Conservation (phyloP, 2,113 vertebrate species). For the Hipposideros armiger region DNA sequence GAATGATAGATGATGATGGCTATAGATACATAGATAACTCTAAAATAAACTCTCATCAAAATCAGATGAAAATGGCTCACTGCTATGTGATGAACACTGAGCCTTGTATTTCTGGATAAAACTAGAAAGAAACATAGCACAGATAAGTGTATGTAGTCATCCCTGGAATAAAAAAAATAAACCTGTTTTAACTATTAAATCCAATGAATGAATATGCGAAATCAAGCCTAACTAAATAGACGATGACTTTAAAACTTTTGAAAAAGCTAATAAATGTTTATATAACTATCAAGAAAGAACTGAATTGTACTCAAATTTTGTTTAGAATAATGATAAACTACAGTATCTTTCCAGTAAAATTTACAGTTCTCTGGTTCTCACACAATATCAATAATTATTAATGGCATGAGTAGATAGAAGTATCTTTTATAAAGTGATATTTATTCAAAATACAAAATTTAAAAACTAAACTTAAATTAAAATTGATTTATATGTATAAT, state of each 20-base stretch:
- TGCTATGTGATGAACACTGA: neutral
- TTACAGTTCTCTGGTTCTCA: neutral
- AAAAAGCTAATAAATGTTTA: neutral
- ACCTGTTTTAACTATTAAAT: neutral
- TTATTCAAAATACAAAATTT: neutral
- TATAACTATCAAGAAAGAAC: neutral
- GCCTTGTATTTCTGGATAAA: neutral
- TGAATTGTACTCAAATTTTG: neutral
- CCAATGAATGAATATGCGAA: neutral
- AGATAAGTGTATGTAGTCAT: neutral
- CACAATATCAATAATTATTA: neutral
- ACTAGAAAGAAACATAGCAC: neutral
- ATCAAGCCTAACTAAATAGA: neutral
- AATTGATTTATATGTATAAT: neutral
- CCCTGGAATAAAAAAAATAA: neutral
- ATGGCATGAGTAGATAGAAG: neutral
- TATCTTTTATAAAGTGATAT: neutral
- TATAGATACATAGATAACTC: neutral
- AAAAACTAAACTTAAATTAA: neutral
- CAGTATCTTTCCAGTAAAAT: neutral
- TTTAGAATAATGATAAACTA: neutral
- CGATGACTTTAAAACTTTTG: neutral
- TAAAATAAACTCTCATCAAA: neutral
- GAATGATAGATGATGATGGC: neutral
- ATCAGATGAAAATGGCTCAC: neutral